Conservation (phyloP, 64 coral and sea anemone species). For the Pachyseris speciosa region DNA sequence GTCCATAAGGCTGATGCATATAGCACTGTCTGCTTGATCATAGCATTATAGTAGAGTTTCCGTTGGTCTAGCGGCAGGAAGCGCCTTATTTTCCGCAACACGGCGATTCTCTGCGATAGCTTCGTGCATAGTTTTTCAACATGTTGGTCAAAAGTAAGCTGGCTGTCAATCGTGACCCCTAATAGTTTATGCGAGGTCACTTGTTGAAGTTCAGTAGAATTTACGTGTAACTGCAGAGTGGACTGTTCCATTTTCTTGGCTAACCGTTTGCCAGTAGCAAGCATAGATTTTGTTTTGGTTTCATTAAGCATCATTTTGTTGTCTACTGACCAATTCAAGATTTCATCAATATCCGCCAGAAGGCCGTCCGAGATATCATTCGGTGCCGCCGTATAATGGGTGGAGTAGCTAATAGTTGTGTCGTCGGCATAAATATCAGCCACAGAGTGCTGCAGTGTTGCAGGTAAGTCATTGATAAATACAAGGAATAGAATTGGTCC, state of each 20-base stretch:
- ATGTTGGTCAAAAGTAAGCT: conserved; percentile 38
- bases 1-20: conserved; percentile 11
- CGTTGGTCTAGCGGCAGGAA: conserved; percentile 28
- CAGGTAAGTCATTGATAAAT: conserved; percentile 54
- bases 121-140: conserved; percentile 40
- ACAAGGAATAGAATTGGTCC: conserved; percentile 39
- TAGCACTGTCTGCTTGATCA: conserved; percentile 41
- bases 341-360: conserved; percentile 19
- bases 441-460: conserved; percentile 2
- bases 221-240: background rate
- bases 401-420: conserved; percentile 39
- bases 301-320: conserved; percentile 67
- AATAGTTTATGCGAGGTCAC: conserved; percentile 33
- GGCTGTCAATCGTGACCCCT: conserved; percentile 31
- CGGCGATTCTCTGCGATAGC: conserved; percentile 13
- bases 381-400: background rate
- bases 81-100: conserved; percentile 20
- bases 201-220: conserved; percentile 32
- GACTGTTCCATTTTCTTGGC: conserved; percentile 34
- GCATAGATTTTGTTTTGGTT: conserved; percentile 60
- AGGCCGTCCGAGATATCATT: background rate
- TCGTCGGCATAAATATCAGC: conserved; percentile 49
- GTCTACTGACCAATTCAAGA: background rate
- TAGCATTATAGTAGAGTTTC: conserved; percentile 23
- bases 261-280: conserved; percentile 68